Base-by-base conservation (phyloP, 1,140 invertebrate species). In the Coenobita brevimanus region DNA sequence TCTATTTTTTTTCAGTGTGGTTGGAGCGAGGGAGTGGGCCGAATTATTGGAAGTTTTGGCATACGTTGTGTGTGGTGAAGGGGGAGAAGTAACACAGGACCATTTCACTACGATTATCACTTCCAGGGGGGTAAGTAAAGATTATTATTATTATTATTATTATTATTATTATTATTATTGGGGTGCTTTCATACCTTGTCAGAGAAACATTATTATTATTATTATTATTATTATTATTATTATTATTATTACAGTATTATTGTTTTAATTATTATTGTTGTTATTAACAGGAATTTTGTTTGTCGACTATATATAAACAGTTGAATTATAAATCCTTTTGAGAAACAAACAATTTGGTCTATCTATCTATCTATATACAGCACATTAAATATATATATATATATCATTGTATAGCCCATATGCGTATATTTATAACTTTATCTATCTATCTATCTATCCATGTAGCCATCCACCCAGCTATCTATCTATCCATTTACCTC, bases 1-100 rank as follows among this genome's bases (percentile, higher is more conserved):
- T 75, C 15, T 60, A 21, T 36, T 15, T 10, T 15, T 3, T 41
- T 30, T 8, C 83, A 86, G 83, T n/a, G 83, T 79, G 83, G 73
- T 79, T 0, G 83, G 83, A 13, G 83, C 83, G 6, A 38, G 83
- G 24, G 83, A 86, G 83, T 86, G 83, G 83, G 83, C 76, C 36
- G 83, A 86, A 75, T 62, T 86, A 38, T 13, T 86, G 75, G 83
- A 86, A 30, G 83, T 86, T n/a, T 50, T 86, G n/a, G 83, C 83
- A 17, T 78, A 78, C 17, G 83, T 86, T 60, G 75, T 86, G n/a
- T 86, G 83, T 33, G 83, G 83, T 0, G 83, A 86, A 60, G 83
- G 79, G 38, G 75, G 38, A 0, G 83, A 86, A 21, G 83, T 86
- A 57, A 86, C 83, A 0, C 73, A 86, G 75, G 83, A 86, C 38